A percentile compares a stretch with the other conserved stretches of the same genome.
Conservation (phyloP, 2,888 invertebrate species). For the Synanthedon tipuliformis region DNA sequence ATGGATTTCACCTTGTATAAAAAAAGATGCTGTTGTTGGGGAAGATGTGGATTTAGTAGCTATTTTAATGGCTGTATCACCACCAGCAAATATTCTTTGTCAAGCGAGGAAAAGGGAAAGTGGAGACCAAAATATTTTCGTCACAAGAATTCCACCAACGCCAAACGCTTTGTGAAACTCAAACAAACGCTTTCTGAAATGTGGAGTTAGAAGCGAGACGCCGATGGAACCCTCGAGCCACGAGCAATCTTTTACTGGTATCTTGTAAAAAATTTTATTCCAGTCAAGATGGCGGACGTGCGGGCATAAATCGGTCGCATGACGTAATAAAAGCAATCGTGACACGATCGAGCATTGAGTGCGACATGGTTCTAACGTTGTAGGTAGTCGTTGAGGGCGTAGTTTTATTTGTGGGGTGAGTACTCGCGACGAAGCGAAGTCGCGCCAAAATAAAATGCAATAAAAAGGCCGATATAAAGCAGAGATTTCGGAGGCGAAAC, state of each 20-base stretch:
- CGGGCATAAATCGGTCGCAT: constrained; percentile 17
- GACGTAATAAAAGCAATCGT: constrained; percentile 20
- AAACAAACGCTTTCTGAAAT: too few relatives aligned
- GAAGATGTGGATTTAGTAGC: too few relatives aligned
- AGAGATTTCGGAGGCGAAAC: constrained; percentile 20
- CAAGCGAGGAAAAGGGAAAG: too few relatives aligned
- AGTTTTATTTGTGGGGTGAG: constrained; percentile 11
- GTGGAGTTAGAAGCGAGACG: too few relatives aligned
- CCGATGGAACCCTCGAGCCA: too few relatives aligned
- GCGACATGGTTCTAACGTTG: constrained; percentile 18
- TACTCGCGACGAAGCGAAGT: constrained; percentile 13
- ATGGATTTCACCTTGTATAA: too few relatives aligned
- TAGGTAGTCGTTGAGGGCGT: constrained; percentile 8
- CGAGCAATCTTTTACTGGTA: constrained; percentile 4
- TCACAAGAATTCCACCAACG: too few relatives aligned
- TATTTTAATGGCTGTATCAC: too few relatives aligned
- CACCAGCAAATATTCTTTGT: too few relatives aligned
- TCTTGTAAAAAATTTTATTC: constrained; percentile 15
- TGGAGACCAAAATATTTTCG: too few relatives aligned
- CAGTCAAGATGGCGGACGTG: constrained; percentile 16
- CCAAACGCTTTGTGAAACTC: too few relatives aligned
- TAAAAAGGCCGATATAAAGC: constrained; percentile 31
- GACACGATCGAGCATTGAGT: constrained; percentile 8
- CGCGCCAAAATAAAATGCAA: constrained; percentile 38
- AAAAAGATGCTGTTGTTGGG: too few relatives aligned